phyloP scores from a whole-genome alignment of 2,113 vertebrate genomes.

The Elephas maximus region DNA sequence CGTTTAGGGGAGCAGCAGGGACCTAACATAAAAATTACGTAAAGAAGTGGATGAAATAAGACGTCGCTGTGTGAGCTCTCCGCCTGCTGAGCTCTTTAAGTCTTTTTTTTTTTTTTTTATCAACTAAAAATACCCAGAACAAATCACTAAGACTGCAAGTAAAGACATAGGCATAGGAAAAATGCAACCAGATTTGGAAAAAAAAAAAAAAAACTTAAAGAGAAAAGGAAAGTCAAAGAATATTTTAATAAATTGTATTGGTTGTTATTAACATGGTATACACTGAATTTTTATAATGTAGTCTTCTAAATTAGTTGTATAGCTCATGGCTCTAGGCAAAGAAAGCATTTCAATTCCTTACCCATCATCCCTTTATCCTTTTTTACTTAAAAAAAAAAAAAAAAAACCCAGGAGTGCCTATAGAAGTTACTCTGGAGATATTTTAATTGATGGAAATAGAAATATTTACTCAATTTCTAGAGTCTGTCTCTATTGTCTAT shows the following conservation, averaged over 20 bases:
- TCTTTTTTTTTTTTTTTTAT: conserved; percentile 34
- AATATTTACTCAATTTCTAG: background rate
- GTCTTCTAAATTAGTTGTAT: background rate
- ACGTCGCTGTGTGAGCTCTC: background rate
- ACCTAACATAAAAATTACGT: conserved; percentile 76
- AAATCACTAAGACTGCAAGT: conserved; percentile 21
- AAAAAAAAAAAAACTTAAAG: background rate
- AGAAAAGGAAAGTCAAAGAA: background rate
- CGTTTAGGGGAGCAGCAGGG: conserved; percentile 62
- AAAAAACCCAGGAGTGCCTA: background rate
- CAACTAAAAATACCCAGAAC: conserved; percentile 68
- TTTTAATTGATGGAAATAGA: background rate
- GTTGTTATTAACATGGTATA: background rate
- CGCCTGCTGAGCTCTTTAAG: conserved; percentile 50
- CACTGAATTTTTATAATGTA: background rate
- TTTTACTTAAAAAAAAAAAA: background rate
- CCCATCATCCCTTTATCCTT: background rate
- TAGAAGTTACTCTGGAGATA: background rate
- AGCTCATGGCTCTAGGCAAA: background rate
- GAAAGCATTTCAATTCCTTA: background rate
- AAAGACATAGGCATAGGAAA: background rate
- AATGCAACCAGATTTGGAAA: conserved; percentile 7
- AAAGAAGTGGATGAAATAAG: conserved; percentile 51
- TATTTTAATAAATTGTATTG: background rate
- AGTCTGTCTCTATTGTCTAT: background rate